Evolutionary conservation across 2,113 vertebrate genomes (phyloP).

Genomic region (Narcine bancroftii): DNA sequence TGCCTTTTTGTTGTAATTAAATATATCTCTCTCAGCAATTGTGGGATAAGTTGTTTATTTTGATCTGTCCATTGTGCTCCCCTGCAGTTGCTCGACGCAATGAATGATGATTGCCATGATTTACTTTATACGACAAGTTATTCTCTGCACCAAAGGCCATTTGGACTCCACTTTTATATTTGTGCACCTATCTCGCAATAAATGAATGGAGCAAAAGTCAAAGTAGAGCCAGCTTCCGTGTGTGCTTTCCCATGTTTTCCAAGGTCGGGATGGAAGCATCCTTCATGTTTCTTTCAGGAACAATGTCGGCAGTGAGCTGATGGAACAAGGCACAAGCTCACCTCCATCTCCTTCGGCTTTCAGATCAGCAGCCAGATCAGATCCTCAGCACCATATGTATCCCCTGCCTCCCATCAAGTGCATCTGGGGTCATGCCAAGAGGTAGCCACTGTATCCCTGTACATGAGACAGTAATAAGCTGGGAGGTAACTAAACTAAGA

Average conservation of each 20-base stretch:
- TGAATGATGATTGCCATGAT: not conserved
- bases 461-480: too few species aligned
- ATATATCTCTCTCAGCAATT: not conserved
- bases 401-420: too few species aligned
- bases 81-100: not conserved
- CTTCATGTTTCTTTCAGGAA: too few species aligned
- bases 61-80: not conserved
- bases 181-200: not conserved
- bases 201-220: not conserved
- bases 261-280: not conserved
- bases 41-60: not conserved
- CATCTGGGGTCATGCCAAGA: too few species aligned
- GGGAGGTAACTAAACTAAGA: too few species aligned
- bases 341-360: too few species aligned
- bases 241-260: not conserved
- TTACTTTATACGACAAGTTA: not conserved
- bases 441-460: too few species aligned
- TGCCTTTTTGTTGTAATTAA: not conserved
- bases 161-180: not conserved
- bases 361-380: too few species aligned
- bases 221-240: not conserved
- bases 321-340: too few species aligned
- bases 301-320: too few species aligned
- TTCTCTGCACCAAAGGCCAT: not conserved
- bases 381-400: too few species aligned